A percentile compares a stretch with the other conserved stretches of the same genome.
Evolutionary conservation across 2,113 vertebrate genomes (phyloP).

Genomic region (mouse (Mus musculus)): DNA sequence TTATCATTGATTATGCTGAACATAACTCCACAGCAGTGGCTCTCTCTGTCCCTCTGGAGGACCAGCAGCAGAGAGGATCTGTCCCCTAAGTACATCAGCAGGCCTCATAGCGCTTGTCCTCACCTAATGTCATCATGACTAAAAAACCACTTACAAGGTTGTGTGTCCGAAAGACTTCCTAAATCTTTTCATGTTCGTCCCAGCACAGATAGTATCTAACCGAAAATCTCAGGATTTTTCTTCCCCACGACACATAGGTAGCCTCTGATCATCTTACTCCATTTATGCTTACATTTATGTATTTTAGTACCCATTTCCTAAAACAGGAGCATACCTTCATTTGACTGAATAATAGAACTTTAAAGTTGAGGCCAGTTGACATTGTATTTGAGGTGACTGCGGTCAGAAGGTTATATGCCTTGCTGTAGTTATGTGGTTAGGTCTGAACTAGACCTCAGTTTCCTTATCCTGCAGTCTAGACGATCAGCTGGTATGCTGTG

Average conservation of each 20-base stretch:
- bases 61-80: conserved; percentile 59
- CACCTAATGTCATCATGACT: neutral
- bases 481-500: neutral
- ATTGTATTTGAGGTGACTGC: neutral
- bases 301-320: neutral
- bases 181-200: neutral
- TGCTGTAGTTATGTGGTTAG: neutral
- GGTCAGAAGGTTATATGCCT: neutral
- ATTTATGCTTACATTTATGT: neutral
- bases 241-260: neutral
- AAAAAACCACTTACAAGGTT: conserved; percentile 16
- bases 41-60: conserved; percentile 68
- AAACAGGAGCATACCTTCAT: neutral
- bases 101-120: conserved; percentile 23
- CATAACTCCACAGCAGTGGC: conserved; percentile 29
- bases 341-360: neutral
- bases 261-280: neutral
- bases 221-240: neutral
- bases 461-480: neutral
- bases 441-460: neutral
- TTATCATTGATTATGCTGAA: conserved; percentile 49
- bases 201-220: neutral
- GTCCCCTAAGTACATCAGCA: neutral
- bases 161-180: neutral
- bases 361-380: neutral